Conservation (phyloP, 2,888 invertebrate genomes). For the Pinctada fucata region DNA sequence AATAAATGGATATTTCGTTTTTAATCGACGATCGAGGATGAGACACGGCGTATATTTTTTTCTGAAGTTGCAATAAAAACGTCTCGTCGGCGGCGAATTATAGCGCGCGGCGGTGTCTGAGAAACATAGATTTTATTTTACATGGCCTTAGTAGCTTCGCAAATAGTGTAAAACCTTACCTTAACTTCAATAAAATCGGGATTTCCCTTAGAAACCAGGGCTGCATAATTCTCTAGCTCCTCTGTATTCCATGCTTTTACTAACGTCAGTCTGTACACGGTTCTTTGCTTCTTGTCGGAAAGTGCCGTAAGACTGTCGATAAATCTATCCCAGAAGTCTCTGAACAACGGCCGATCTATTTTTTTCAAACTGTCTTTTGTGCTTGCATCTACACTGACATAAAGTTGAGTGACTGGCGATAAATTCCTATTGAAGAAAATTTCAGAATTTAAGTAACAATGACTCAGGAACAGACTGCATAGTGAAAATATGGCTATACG, state of each 20-base stretch:
- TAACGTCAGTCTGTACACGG: slow-evolving; percentile 81
- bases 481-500: too few relatives aligned
- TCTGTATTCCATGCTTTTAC: slow-evolving; percentile 81
- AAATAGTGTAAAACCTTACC: slow-evolving; percentile 66
- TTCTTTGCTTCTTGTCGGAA: slow-evolving; percentile 80
- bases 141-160: too few relatives aligned
- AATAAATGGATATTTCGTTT: too few relatives aligned
- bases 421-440: slow-evolving; percentile 68
- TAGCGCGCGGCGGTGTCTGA: too few relatives aligned
- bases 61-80: too few relatives aligned
- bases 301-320: slow-evolving; percentile 79
- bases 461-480: too few relatives aligned
- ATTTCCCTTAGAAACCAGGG: slow-evolving; percentile 79
- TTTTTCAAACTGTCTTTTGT: slow-evolving; percentile 80
- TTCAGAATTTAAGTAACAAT: too few relatives aligned
- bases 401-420: slow-evolving; percentile 80
- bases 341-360: slow-evolving; percentile 81
- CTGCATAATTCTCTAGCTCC: slow-evolving; percentile 80
- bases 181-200: slow-evolving; percentile 82
- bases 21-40: too few relatives aligned
- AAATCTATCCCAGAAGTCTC: slow-evolving; percentile 81
- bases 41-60: too few relatives aligned
- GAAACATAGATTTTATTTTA: too few relatives aligned
- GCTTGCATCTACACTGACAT: slow-evolving; percentile 81
- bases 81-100: too few relatives aligned